These are phyloP conservation scores for Heptranchias perlo DNA, from an alignment of 2,113 vertebrate species.

Conservation along the genomic window DNA sequence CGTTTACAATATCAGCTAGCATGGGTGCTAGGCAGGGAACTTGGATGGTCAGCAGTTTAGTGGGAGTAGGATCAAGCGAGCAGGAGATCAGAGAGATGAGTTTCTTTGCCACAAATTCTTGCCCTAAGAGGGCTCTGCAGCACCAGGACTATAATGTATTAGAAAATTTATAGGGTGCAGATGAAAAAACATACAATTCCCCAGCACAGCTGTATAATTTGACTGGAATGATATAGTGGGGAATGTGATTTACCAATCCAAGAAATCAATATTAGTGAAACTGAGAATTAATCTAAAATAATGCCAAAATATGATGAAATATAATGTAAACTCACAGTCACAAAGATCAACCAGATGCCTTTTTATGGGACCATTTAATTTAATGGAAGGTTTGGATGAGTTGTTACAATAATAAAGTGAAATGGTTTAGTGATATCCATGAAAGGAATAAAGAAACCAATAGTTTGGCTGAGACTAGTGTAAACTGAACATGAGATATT, in stretches of 20 bases:
- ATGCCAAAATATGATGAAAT: background rate
- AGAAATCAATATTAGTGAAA: background rate
- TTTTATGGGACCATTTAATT: background rate
- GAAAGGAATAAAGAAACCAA: background rate
- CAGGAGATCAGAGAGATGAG: background rate
- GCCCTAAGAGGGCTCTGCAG: background rate
- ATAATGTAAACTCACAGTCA: background rate
- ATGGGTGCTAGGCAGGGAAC: background rate
- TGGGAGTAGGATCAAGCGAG: no score
- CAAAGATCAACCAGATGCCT: background rate
- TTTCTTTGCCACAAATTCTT: background rate
- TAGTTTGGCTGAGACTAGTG: background rate
- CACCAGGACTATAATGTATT: background rate
- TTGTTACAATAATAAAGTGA: background rate
- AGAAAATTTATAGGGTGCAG: background rate
- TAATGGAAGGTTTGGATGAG: background rate
- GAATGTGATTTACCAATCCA: background rate
- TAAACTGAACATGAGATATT: background rate
- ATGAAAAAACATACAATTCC: background rate
- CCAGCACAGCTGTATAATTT: background rate
- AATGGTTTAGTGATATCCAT: background rate
- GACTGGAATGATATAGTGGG: background rate
- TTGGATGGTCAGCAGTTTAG: background rate
- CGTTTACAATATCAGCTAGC: background rate
- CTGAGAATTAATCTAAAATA: background rate